phyloP scores from a whole-genome alignment of 2,888 invertebrate genomes.

The Galeruca laticollis region DNA sequence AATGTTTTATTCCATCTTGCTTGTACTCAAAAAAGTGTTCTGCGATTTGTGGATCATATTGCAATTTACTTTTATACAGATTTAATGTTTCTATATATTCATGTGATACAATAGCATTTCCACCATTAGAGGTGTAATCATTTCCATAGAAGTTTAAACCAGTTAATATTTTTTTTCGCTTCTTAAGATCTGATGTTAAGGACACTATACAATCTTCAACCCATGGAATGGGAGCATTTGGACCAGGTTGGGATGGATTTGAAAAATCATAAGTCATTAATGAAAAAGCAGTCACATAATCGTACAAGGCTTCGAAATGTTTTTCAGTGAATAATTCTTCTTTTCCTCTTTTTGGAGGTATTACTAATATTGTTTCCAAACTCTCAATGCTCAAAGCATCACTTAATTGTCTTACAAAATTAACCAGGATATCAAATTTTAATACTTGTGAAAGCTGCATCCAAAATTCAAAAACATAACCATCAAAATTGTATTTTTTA shows the following conservation, averaged over 20 bases:
- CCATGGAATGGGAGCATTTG: constrained; percentile 92
- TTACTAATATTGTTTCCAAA: constrained; percentile 79
- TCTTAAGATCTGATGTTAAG: constrained; percentile 74
- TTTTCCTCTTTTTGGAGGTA: constrained; percentile 81
- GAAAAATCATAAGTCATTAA: constrained; percentile 98
- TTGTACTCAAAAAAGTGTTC: constrained; percentile 90
- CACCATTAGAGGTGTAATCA: constrained; percentile 85
- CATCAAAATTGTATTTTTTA: constrained; percentile 86
- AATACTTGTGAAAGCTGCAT: constrained; percentile 81
- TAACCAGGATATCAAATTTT: constrained; percentile 70
- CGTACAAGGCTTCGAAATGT: constrained; percentile 83
- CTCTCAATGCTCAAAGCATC: constrained; percentile 70
- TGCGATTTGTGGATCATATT: constrained; percentile 81
- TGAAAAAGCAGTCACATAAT: constrained; percentile 86
- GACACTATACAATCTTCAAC: constrained; percentile 80
- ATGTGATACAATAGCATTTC: constrained; percentile 83
- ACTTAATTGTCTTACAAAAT: constrained; percentile 76
- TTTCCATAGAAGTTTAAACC: constrained; percentile 96
- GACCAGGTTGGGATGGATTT: constrained; percentile 84
- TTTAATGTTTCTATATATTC: constrained; percentile 84
- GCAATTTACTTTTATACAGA: constrained; percentile 80
- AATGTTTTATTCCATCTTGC: constrained; percentile 77
- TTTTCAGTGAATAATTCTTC: constrained; percentile 78
- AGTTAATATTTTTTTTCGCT: constrained; percentile 83
- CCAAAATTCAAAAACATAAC: constrained; percentile 92